Base-by-base conservation (phyloP, 2,888 invertebrate genomes). In the Yponomeuta sedellus region DNA sequence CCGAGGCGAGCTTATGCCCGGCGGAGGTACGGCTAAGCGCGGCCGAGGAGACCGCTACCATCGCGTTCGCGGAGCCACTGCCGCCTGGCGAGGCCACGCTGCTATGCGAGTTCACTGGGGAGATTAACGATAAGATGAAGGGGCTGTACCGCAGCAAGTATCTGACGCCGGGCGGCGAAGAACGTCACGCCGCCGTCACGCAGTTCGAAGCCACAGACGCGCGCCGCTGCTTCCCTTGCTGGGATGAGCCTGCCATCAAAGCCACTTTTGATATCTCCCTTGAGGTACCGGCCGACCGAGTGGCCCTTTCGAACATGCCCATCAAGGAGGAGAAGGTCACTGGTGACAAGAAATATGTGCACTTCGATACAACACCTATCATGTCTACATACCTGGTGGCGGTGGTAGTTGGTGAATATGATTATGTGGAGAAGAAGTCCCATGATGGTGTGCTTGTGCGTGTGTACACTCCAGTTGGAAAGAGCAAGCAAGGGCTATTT, bases 381-480 rank as follows among this genome's bases (percentile, higher is more conserved):
- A 99, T 99, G 98, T 97, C 98, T 10, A 98, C 98, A 0, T 99
- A 99, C 80, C 92, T 99, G 70, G 95, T 99, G 66, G 98, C 98
- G 0, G 95, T 97, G 62, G 97, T 98, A 8, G 96, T 99, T 3
- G 99, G 99, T 40, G 98, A 99, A 85, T 98, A 97, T 83, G 98
- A 99, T 81, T 97, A 94, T 86, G 95, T 99, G 1, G 98, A 99
- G 85, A 95, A 93, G 68, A 94, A 87, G 72, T 96, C 97, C 0
- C 92, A 92, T 52, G 97, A 98, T 85, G 97, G 97, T 22, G 95
- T 97, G 1, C 77, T 94, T 63, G 96, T 97, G 2, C 92, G 97
- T 71, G 96, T 97, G 0, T 97, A 96, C 76, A 96, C 97, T 0
- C 97, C 98, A 0, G 94, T 96, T 12, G 97, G 97, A 1, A 98